Evolutionary conservation across 2,113 vertebrate genomes (phyloP).

Genomic region (Clarias magur): DNA sequence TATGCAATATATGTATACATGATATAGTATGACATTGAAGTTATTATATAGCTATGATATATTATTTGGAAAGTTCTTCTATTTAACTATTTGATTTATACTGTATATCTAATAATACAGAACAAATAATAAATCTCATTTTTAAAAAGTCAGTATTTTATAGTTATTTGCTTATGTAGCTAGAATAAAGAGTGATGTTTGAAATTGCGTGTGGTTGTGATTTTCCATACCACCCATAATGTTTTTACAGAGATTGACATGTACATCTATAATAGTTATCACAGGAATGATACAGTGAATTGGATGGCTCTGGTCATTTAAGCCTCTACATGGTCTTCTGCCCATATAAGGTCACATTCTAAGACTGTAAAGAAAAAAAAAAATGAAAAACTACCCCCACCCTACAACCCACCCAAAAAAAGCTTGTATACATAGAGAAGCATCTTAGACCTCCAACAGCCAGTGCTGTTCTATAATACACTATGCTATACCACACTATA

Average conservation of each 20-base stretch:
- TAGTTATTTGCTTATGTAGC: not conserved
- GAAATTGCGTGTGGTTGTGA: not conserved
- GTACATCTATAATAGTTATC: slow-evolving; percentile 27
- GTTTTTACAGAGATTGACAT: slow-evolving; percentile 30
- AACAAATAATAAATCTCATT: not conserved
- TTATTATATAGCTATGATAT: no score
- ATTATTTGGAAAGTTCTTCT: no score
- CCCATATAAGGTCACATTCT: slow-evolving; percentile 41
- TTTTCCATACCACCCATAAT: slow-evolving; percentile 35
- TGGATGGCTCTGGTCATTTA: slow-evolving; percentile 25
- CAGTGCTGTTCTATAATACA: not conserved
- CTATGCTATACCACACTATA: not conserved
- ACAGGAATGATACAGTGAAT: slow-evolving; percentile 1
- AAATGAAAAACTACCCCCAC: not conserved
- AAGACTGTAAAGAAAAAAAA: not conserved
- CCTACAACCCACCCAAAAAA: slow-evolving; percentile 14
- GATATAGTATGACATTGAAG: no score
- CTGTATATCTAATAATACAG: no score
- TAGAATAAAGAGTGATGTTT: not conserved
- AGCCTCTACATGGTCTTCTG: slow-evolving; percentile 6
- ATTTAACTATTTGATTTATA: no score
- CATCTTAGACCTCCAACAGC: slow-evolving; percentile 22
- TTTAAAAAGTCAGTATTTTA: not conserved
- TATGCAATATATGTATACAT: no score
- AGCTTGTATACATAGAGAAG: not conserved